Conservation (phyloP, 2,113 vertebrate species). For the Pampusana beccarii region DNA sequence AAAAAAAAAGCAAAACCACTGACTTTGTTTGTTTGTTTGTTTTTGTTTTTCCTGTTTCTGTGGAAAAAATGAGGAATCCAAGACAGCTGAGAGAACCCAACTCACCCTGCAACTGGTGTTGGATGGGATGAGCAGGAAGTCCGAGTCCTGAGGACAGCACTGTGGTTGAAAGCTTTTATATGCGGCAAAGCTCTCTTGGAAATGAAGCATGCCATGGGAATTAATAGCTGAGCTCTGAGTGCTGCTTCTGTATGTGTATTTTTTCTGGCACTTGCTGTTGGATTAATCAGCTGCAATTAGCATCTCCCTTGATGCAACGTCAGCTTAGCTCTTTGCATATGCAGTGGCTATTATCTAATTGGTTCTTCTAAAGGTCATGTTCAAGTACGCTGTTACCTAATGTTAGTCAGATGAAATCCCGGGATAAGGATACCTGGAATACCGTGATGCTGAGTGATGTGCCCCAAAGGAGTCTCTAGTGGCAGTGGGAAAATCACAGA, state of each 20-base stretch:
- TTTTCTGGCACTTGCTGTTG: background rate
- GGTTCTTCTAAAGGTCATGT: background rate
- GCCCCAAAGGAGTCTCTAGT: background rate
- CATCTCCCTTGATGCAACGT: background rate
- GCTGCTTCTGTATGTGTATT: background rate
- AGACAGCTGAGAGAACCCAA: background rate
- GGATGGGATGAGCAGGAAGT: background rate
- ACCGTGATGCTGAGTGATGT: background rate
- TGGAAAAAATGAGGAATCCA: fast-evolving
- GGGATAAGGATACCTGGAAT: slow-evolving; percentile 26
- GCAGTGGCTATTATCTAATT: slow-evolving; percentile 15
- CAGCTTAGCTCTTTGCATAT: background rate
- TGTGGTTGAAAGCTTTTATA: slow-evolving; percentile 26
- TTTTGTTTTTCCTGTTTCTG: background rate
- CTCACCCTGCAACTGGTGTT: background rate
- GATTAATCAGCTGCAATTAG: slow-evolving; percentile 57
- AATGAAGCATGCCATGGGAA: slow-evolving; percentile 52
- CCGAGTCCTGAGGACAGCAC: background rate
- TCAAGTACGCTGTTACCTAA: background rate
- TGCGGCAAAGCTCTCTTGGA: background rate
- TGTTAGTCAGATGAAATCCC: background rate
- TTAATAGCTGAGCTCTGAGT: slow-evolving; percentile 52
- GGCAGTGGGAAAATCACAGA: background rate
- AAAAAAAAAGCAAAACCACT: background rate
- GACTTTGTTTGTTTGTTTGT: too few species aligned